Conservation (phyloP, 2,797 vertebrate species). For the Scomberomorus guttatus region DNA sequence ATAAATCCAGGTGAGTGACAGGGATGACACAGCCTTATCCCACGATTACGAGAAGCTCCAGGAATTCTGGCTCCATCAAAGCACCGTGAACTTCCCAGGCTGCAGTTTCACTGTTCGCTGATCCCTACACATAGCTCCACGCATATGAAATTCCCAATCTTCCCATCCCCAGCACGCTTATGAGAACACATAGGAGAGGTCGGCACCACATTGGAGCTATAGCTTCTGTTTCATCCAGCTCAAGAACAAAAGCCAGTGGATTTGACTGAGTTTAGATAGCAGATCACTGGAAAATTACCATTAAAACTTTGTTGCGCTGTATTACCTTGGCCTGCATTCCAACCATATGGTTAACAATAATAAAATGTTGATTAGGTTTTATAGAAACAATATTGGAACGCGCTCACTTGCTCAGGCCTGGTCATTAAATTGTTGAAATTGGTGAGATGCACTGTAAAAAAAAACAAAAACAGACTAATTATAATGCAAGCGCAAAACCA, state of each 20-base stretch:
- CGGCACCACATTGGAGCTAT: conserved; percentile 13
- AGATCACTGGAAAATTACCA: conserved; percentile 61
- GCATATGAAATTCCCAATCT: conserved; percentile 68
- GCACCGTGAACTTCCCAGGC: conserved; percentile 62
- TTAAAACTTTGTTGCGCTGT: conserved; percentile 17
- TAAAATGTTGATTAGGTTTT: conserved; percentile 41
- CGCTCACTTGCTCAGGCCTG: conserved; percentile 5
- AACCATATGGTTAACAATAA: conserved; percentile 41
- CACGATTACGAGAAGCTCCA: conserved; percentile 79
- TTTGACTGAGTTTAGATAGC: conserved; percentile 44
- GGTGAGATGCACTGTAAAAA: conserved; percentile 9
- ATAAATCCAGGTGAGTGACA: conserved; percentile 87
- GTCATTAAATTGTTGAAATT: conserved; percentile 23
- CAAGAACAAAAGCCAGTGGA: conserved; percentile 27
- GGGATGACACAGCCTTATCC: conserved; percentile 82
- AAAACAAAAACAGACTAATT: conserved; percentile 2
- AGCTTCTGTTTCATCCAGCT: conserved; percentile 36
- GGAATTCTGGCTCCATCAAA: conserved; percentile 80
- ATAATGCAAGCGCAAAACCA: conserved; percentile 11
- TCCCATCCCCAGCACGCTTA: conserved; percentile 23
- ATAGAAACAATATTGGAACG: conserved; percentile 30
- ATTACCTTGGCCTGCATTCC: neutral
- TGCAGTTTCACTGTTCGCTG: conserved; percentile 47
- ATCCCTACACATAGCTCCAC: conserved; percentile 50
- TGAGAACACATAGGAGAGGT: conserved; percentile 32